A percentile compares a stretch with the other conserved stretches of the same genome.
Conservation (phyloP, 2,888 invertebrate genomes). For the Campopleginae sp. region DNA sequence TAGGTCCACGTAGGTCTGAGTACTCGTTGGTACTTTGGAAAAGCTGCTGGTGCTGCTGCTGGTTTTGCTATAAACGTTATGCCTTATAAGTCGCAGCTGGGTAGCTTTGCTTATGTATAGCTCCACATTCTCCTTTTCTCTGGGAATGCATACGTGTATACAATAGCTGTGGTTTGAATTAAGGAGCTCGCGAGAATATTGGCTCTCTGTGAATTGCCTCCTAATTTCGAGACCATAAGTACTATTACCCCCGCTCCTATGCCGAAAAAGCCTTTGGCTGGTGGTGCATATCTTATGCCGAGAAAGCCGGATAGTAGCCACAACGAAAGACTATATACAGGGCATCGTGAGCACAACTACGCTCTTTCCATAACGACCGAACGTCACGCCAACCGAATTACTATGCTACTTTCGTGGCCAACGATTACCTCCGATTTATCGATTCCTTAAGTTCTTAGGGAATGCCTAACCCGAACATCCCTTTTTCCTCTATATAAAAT, state of each 20-base stretch:
- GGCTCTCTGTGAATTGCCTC: slow-evolving; percentile 75
- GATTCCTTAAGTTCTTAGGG: slow-evolving; percentile 68
- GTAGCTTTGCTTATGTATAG: slow-evolving; percentile 27
- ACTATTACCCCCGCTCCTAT: slow-evolving; percentile 16
- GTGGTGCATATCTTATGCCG: slow-evolving; percentile 50
- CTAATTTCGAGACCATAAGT: slow-evolving; percentile 77
- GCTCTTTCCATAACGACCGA: slow-evolving; percentile 76
- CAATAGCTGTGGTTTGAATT: slow-evolving; percentile 50
- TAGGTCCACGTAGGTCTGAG: slow-evolving; percentile 10
- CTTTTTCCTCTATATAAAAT: background rate
- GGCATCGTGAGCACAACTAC: slow-evolving; percentile 39
- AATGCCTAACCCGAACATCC: slow-evolving; percentile 23
- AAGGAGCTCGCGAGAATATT: slow-evolving; percentile 71
- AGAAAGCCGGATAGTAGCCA: slow-evolving; percentile 41
- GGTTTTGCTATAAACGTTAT: slow-evolving; percentile 58
- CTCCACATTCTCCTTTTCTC: background rate
- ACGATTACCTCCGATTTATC: slow-evolving; percentile 72
- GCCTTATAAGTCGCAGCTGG: slow-evolving; percentile 59
- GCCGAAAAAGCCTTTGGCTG: slow-evolving; percentile 20
- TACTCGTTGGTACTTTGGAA: slow-evolving; percentile 45
- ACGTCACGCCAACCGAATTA: slow-evolving; percentile 80
- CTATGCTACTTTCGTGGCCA: slow-evolving; percentile 77
- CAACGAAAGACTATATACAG: slow-evolving; percentile 2
- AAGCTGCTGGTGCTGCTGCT: slow-evolving; percentile 55
- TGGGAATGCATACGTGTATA: slow-evolving; percentile 27